Conservation (phyloP, 2,888 invertebrate species). For the Corbicula japonica region DNA sequence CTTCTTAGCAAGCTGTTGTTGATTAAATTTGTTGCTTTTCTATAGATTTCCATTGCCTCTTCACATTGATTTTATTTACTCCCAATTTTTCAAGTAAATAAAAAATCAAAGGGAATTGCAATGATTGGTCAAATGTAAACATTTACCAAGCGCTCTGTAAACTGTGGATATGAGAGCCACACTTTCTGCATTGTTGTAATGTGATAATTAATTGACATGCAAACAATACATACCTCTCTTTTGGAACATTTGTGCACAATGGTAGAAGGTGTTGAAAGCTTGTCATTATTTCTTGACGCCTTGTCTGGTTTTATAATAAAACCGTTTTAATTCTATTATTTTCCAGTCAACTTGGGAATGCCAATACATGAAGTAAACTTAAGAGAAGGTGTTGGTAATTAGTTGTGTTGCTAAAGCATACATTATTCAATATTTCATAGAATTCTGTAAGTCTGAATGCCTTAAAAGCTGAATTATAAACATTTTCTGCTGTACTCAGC, state of each 20-base stretch:
- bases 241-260: slow-evolving; percentile 1
- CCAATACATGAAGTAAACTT: slow-evolving; percentile 18
- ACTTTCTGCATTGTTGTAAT: slow-evolving; percentile 18
- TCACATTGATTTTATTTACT: no score
- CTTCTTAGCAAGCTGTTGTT: no score
- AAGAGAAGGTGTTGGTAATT: slow-evolving; percentile 23
- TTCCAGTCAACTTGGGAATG: slow-evolving; percentile 14
- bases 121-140: slow-evolving; percentile 10
- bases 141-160: slow-evolving; percentile 11
- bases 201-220: slow-evolving; percentile 18
- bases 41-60: no score
- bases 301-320: slow-evolving; percentile 27
- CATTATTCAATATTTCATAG: no score
- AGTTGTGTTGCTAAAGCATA: no score
- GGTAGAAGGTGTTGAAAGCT: slow-evolving; percentile 26
- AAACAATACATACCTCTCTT: slow-evolving; percentile 30
- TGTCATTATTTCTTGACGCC: slow-evolving; percentile 24
- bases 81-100: no score
- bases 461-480: no score
- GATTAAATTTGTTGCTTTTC: no score
- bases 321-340: slow-evolving; percentile 14
- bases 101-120: no score
- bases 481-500: no score
- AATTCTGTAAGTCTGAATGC: no score
- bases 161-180: slow-evolving; percentile 35